These are phyloP conservation scores for Baronia brevicornis DNA, from an alignment of 2,888 invertebrate genomes.

Conservation along the genomic window DNA sequence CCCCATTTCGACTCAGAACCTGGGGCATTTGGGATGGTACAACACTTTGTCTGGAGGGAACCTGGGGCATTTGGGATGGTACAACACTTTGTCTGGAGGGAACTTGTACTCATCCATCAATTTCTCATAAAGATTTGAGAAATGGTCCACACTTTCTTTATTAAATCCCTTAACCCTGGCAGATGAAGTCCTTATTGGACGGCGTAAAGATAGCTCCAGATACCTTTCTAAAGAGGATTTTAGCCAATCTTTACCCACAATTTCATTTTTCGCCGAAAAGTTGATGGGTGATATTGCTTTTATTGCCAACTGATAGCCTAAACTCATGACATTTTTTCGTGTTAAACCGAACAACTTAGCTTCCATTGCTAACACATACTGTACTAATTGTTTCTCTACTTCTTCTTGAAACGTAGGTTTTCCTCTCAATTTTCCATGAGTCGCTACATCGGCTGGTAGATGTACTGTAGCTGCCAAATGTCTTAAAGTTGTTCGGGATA, in stretches of 20 bases:
- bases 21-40: slow-evolving; percentile 27
- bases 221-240: not conserved
- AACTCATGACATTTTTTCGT: slow-evolving; percentile 8
- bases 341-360: slow-evolving; percentile 13
- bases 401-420: slow-evolving; percentile 11
- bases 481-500: slow-evolving; percentile 5
- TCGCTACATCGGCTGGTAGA: slow-evolving; percentile 6
- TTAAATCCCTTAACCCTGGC: slow-evolving; percentile 8
- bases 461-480: slow-evolving; percentile 12
- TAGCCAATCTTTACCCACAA: not conserved
- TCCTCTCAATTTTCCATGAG: slow-evolving; percentile 13
- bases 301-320: not conserved
- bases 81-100: slow-evolving; percentile 22
- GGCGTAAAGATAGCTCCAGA: not conserved
- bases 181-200: slow-evolving; percentile 3
- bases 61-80: slow-evolving; percentile 35
- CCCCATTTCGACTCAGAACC: slow-evolving; percentile 27
- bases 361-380: slow-evolving; percentile 13
- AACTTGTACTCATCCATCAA: slow-evolving; percentile 7
- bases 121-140: slow-evolving; percentile 8
- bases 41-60: too few relatives aligned
- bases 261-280: not conserved
- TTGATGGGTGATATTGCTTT: not conserved
- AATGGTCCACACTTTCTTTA: slow-evolving; percentile 11
- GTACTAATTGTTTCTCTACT: slow-evolving; percentile 12